Conservation (phyloP, 2,797 vertebrate genomes). For the Enoplosus armatus region DNA sequence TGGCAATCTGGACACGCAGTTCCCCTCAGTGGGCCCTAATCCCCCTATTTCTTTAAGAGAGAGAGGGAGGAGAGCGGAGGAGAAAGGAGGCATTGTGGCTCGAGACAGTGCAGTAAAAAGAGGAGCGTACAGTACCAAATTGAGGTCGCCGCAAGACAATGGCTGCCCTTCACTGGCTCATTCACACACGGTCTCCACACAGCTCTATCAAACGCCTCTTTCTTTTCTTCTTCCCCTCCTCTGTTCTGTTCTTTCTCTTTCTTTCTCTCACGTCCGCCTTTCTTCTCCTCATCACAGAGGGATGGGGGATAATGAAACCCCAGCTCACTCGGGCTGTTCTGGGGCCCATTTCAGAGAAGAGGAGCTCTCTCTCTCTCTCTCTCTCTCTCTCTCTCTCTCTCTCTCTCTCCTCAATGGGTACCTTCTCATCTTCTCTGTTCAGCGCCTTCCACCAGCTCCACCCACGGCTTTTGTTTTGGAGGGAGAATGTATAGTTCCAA, state of each 20-base stretch:
- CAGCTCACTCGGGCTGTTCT: slow-evolving; percentile 76
- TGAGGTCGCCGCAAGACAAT: slow-evolving; percentile 98
- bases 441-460: slow-evolving; percentile 42
- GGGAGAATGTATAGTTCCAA: slow-evolving; percentile 40
- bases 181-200: slow-evolving; percentile 93
- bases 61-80: slow-evolving; percentile 85
- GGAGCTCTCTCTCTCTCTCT: slow-evolving; percentile 49
- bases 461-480: slow-evolving; percentile 60
- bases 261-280: slow-evolving; percentile 85
- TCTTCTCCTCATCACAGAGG: slow-evolving; percentile 92
- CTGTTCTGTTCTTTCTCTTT: slow-evolving; percentile 82
- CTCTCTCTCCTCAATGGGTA: slow-evolving; percentile 53
- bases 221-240: slow-evolving; percentile 86
- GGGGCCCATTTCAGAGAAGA: slow-evolving; percentile 71
- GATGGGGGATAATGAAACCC: slow-evolving; percentile 78
- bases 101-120: slow-evolving; percentile 95
- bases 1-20: slow-evolving; percentile 96
- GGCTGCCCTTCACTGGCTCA: slow-evolving; percentile 95
- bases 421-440: slow-evolving; percentile 63
- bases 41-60: slow-evolving; percentile 92
- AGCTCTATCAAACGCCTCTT: slow-evolving; percentile 96
- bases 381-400: slow-evolving; percentile 41
- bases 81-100: slow-evolving; percentile 97
- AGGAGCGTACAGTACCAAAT: slow-evolving; percentile 99
- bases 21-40: slow-evolving; percentile 95